Base-by-base conservation (phyloP, 2,888 invertebrate species). In the Rhingia campestris region DNA sequence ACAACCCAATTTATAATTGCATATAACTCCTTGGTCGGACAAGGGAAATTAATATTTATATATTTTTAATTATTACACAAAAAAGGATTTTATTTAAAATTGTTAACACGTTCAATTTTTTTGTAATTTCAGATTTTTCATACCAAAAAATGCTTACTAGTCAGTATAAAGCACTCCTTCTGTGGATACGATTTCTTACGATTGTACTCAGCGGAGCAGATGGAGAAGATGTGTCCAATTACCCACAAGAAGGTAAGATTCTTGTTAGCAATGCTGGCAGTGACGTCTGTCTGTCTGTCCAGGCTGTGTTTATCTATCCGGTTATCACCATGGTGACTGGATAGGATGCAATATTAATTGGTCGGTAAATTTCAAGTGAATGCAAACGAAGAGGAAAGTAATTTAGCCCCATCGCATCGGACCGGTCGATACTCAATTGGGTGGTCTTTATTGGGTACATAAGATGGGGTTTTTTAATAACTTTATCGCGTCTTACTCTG, bases 181-280 rank as follows among this genome's bases (percentile, higher is more conserved):
- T 82, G 69, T 41, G 73, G 73, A 32, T 79, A 41, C 56, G 33
- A 58, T 63, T 82, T 39, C 39, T 73, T 0, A 45, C 63, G 53
- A 53, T 82, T 39, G 63, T 69, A 39, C 56, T 73, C 63, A 56
- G 37, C 47, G 51, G 49, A 63, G 56, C 67, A 53, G 54, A 67
- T 32, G 79, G 73, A 30, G 69, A 37, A 4, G 79, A 79, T 51
- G 64, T 69, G 6, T 61, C 49, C 22, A 67, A 61, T 32, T 53
- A 41, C 22, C 41, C 49, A 33, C 47, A 59, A 10, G 79, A 82
- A 69, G 82, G 82, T 82, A 69, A 63, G 49, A 59, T 41, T 4
- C n/a, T 41, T 35, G 9, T 39, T 22, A 32, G 12, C 35, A 53
- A 12, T 12, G 7, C 12, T 30, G 58, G 41, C 22, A 58, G 43